These are phyloP conservation scores for Papilio dardanus DNA, from an alignment of 1,140 invertebrate genomes.

Conservation along the genomic window DNA sequence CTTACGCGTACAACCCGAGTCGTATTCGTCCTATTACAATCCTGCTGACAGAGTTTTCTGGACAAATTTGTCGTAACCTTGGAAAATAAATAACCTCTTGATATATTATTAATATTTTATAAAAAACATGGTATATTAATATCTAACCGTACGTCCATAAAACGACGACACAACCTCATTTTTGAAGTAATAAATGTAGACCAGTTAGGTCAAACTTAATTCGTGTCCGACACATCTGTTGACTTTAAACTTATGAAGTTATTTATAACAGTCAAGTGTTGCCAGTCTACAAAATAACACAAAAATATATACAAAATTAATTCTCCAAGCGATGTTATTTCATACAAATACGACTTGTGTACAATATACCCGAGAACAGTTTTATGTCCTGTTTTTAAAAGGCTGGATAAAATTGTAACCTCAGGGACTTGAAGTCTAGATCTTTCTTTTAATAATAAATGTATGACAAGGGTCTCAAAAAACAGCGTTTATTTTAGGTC, in stretches of 20 bases:
- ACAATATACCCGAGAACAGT: background rate
- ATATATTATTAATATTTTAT: background rate
- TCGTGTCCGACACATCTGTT: background rate
- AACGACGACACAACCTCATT: background rate
- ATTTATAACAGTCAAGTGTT: background rate
- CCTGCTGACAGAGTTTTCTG: background rate
- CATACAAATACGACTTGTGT: background rate
- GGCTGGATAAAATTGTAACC: background rate
- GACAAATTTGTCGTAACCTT: background rate
- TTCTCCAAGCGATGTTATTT: background rate
- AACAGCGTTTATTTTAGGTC: background rate
- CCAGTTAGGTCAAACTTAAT: background rate
- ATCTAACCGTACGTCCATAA: background rate
- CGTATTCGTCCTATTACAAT: background rate
- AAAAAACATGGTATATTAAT: background rate
- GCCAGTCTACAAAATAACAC: background rate
- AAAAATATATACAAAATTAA: background rate
- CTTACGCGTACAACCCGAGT: background rate
- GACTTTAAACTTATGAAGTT: background rate
- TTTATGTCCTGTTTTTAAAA: background rate
- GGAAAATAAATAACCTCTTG: no score
- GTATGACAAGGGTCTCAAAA: background rate
- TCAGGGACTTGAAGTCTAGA: conserved; percentile 8
- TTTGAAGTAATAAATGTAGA: background rate
- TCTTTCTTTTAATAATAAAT: conserved; percentile 13